Evolutionary conservation across 2,113 vertebrate species (phyloP).

Genomic region (Buteo buteo): DNA sequence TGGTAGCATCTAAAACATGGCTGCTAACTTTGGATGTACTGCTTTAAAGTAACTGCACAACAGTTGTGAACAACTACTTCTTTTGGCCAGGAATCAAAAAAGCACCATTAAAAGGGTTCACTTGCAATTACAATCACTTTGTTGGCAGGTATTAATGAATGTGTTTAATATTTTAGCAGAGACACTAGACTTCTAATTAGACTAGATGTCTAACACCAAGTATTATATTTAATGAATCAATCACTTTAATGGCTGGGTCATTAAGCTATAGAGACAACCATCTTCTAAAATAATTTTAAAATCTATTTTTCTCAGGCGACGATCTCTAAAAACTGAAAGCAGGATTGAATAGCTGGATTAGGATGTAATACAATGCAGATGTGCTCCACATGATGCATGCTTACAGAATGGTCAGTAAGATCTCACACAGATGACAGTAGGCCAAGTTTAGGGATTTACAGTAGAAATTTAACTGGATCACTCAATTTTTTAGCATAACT

Average conservation of each 20-base stretch:
- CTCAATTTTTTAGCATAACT: neutral
- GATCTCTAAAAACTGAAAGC: neutral
- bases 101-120: neutral
- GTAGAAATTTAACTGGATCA: neutral
- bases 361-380: neutral
- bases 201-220: neutral
- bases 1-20: neutral
- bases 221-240: neutral
- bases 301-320: neutral
- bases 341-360: neutral
- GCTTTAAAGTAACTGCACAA: neutral
- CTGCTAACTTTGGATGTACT: neutral
- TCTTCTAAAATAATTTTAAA: neutral
- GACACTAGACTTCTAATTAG: neutral
- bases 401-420: neutral
- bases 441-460: neutral
- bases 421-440: neutral
- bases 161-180: slow-evolving; percentile 15
- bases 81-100: neutral
- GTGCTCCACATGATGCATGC: neutral
- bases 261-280: neutral
- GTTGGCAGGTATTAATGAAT: neutral
- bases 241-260: neutral
- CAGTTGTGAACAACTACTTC: neutral
- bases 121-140: neutral